These are phyloP conservation scores for Noctua pronuba DNA, from an alignment of 2,888 invertebrate species.

Conservation along the genomic window DNA sequence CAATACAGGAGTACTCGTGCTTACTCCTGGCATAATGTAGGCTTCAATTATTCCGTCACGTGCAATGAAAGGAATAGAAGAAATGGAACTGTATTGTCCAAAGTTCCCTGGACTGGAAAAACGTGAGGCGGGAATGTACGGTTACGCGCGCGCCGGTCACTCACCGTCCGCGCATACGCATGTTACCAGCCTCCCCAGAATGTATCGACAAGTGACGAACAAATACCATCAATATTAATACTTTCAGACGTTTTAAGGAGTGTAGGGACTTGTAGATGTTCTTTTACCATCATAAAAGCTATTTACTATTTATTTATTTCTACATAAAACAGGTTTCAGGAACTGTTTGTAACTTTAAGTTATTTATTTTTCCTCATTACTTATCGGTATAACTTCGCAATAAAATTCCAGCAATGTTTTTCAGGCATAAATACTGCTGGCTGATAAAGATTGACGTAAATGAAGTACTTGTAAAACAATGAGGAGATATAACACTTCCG, in stretches of 20 bases:
- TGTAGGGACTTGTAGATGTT: neutral
- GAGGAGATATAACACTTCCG: conserved; percentile 34
- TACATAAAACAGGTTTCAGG: neutral
- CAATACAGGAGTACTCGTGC: conserved; percentile 57
- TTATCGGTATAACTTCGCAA: conserved; percentile 16
- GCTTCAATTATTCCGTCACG: conserved; percentile 74
- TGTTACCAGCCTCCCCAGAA: conserved; percentile 56
- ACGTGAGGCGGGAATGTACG: conserved; percentile 69
- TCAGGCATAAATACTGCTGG: conserved; percentile 14
- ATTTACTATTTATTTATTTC: neutral
- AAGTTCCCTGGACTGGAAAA: conserved; percentile 63
- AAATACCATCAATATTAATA: conserved; percentile 64
- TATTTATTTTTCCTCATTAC: conserved; percentile 49
- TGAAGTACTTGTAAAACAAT: conserved; percentile 31
- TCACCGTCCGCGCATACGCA: conserved; percentile 71
- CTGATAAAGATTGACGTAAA: conserved; percentile 54
- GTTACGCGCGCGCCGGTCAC: conserved; percentile 73
- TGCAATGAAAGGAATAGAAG: conserved; percentile 68
- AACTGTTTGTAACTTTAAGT: conserved; percentile 1
- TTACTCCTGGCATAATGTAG: conserved; percentile 65
- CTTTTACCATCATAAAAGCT: neutral
- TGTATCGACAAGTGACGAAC: conserved; percentile 64
- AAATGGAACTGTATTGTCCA: conserved; percentile 66
- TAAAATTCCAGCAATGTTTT: conserved; percentile 39
- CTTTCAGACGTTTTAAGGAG: conserved; percentile 13